Base-by-base conservation (phyloP, 2,113 vertebrate genomes). In the Herpetotheres cachinnans region DNA sequence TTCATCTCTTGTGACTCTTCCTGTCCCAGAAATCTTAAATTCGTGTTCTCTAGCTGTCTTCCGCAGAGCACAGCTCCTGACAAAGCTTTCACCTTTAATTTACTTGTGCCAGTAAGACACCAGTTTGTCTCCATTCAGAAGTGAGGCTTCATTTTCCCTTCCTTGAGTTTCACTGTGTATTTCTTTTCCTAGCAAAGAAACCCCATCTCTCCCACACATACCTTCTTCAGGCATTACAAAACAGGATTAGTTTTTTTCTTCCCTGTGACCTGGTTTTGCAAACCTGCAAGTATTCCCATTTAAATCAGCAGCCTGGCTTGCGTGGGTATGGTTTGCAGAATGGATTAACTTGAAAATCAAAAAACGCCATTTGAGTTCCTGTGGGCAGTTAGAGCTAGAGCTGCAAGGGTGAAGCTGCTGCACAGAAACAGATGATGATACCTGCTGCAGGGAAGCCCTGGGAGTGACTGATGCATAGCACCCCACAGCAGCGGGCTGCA, bases 51-150 rank as follows among this genome's bases (percentile, higher is more conserved):
- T 82, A 95, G 85, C 78, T 66, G 89, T 95, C 95, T 92, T 87
- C 83, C 14, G 22, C 58, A 90, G 84, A 77, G 42, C 71, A 83
- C 71, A 90, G 88, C 72, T 90, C 78, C 85, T 96, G 93, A 97
- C 80, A 94, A 87, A 95, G 96, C 92, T 85, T 92, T 91, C 95
- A 54, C 47, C 77, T 94, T 87, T 78, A 47, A 71, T 91, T 86
- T 95, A 47, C 69, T 44, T 25, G 72, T 89, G 72, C 59, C 58
- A 50, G 72, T 52, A 63, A 86, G 81, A 84, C 71, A 88, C 81
- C 65, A 29, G 49, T 83, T 87, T 47, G 63, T 55, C 87, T 67
- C 13, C 4, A n/a, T 84, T 95, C 72, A 74, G 76, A 93, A 86
- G 47, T 4, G 0, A 90, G 82, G 55, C 63, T 84, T 95, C 72